A percentile compares a stretch with the other conserved stretches of the same genome.
These are phyloP conservation scores for Tribolium freemani DNA, from an alignment of 2,888 invertebrate genomes.

Conservation along the genomic window DNA sequence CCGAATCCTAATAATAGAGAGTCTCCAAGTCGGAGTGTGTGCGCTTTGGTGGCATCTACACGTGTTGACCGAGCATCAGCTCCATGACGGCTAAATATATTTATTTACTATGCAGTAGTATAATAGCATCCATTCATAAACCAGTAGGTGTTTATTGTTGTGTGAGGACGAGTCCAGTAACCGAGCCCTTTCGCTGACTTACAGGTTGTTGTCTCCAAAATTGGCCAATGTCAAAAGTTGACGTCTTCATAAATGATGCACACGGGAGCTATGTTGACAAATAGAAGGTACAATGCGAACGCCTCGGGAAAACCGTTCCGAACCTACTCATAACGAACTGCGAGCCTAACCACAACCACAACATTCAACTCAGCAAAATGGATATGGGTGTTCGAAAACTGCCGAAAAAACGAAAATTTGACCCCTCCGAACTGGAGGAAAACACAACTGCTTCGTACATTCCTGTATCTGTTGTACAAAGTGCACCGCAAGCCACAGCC, in stretches of 20 bases:
- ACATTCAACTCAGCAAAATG: constrained; percentile 56
- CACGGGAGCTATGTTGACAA: constrained; percentile 39
- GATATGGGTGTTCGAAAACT: constrained; percentile 79
- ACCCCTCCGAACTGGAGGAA: constrained; percentile 83
- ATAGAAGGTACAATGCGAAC: constrained; percentile 34
- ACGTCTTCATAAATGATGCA: constrained; percentile 33
- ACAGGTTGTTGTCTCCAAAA: constrained; percentile 41
- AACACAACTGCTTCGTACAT: constrained; percentile 57
- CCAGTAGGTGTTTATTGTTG: constrained; percentile 59
- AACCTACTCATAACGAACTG: constrained; percentile 54
- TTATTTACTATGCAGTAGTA: constrained; percentile 66
- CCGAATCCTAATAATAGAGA: constrained; percentile 42
- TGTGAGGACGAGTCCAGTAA: constrained; percentile 4
- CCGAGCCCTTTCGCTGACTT: constrained; percentile 13
- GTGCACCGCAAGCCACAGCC: constrained; percentile 63
- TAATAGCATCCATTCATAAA: constrained; percentile 65
- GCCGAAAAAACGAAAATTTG: constrained; percentile 94
- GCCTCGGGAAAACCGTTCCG: constrained; percentile 51
- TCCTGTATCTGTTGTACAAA: constrained; percentile 65
- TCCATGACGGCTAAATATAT: constrained; percentile 63
- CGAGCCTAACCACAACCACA: not conserved
- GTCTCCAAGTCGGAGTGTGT: constrained; percentile 34
- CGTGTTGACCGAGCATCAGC: constrained; percentile 48
- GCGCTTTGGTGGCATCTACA: constrained; percentile 38
- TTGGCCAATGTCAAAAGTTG: constrained; percentile 35